These are phyloP conservation scores for Geotrypetes seraphini DNA, from an alignment of 2,797 vertebrate genomes.

Conservation along the genomic window DNA sequence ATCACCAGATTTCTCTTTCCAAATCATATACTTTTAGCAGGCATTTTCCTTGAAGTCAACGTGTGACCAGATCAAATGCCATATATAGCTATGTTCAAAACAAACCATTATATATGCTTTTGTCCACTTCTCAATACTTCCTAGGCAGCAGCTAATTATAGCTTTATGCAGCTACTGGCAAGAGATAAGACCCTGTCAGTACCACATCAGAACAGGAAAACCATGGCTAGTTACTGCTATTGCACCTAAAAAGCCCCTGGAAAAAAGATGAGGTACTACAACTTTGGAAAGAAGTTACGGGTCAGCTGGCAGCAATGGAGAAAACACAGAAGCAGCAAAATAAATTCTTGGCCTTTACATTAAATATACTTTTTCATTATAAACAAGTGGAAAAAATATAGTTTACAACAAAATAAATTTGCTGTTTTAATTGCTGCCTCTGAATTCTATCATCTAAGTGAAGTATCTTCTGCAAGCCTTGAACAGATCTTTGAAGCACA, in stretches of 20 bases:
- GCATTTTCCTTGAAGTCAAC: no score
- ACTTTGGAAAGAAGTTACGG: constrained; percentile 32
- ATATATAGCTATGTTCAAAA: constrained; percentile 39
- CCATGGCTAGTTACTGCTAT: constrained; percentile 43
- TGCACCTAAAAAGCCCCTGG: constrained; percentile 39
- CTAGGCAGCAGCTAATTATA: constrained; percentile 40
- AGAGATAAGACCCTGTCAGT: constrained; percentile 36
- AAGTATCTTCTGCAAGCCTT: constrained; percentile 28
- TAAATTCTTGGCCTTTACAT: constrained; percentile 33
- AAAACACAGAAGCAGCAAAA: constrained; percentile 32
- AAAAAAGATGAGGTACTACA: constrained; percentile 43
- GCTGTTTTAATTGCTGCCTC: constrained; percentile 60
- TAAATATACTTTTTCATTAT: constrained; percentile 26
- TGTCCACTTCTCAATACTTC: constrained; percentile 42
- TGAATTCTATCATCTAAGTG: constrained; percentile 9
- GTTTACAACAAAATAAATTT: constrained; percentile 44
- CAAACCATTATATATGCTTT: constrained; percentile 31
- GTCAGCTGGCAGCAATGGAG: constrained; percentile 38
- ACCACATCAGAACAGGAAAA: constrained; percentile 40
- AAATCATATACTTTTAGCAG: no score
- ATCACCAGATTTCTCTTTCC: no score
- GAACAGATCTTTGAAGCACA: no score
- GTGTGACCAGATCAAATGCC: constrained; percentile 36
- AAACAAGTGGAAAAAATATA: constrained; percentile 37
- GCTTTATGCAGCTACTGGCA: constrained; percentile 37